phyloP scores from a whole-genome alignment of 2,888 invertebrate species.

The Argyresthia albistria region DNA sequence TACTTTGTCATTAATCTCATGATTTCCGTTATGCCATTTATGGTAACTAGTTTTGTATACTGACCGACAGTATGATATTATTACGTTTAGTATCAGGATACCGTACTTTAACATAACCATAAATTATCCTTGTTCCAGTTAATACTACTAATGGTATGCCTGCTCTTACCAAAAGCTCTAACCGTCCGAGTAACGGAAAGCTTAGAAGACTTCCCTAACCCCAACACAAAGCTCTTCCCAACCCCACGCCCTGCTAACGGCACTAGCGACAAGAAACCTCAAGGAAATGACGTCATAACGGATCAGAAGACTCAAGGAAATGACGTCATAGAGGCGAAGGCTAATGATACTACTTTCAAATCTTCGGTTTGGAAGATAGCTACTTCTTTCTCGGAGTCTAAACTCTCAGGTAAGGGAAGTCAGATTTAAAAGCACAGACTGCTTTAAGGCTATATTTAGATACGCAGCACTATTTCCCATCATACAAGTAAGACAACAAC shows the following conservation, averaged over 20 bases:
- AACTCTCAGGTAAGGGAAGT: slow-evolving; percentile 8
- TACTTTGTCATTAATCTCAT: too few relatives aligned
- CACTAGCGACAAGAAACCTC: slow-evolving; percentile 5
- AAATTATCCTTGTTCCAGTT: slow-evolving; percentile 19
- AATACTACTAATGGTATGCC: slow-evolving; percentile 22
- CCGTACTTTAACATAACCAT: background rate
- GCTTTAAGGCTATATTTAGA: too few relatives aligned
- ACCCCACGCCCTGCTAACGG: slow-evolving; percentile 16
- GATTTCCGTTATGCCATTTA: too few relatives aligned
- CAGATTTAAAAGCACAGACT: slow-evolving; percentile 12
- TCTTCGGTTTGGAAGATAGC: background rate
- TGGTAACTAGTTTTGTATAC: too few relatives aligned
- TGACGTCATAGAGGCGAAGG: too few relatives aligned
- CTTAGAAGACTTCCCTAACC: slow-evolving; percentile 23
- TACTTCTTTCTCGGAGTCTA: slow-evolving; percentile 2
- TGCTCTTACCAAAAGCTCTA: slow-evolving; percentile 17
- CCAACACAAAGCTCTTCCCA: slow-evolving; percentile 46
- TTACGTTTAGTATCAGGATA: too few relatives aligned
- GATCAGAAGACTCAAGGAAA: background rate
- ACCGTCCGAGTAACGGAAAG: slow-evolving; percentile 25
- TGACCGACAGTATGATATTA: too few relatives aligned
- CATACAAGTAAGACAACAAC: too few relatives aligned
- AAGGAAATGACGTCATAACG: background rate
- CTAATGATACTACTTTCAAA: too few relatives aligned
- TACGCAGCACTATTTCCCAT: too few relatives aligned